phyloP scores from a whole-genome alignment of 2,888 invertebrate genomes.

The Phania funesta region DNA sequence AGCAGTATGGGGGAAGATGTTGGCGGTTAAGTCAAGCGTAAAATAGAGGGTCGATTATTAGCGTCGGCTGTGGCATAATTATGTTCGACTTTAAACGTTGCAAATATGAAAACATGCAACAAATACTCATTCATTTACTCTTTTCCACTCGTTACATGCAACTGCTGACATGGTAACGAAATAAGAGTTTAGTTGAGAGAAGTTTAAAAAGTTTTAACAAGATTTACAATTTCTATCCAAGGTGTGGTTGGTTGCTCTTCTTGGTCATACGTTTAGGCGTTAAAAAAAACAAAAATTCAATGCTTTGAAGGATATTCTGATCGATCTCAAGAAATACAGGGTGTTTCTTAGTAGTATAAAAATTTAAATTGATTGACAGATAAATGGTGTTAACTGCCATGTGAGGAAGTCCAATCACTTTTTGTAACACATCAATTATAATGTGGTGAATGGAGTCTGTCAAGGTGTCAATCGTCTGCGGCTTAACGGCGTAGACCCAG shows the following conservation, averaged over 20 bases:
- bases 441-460: no score
- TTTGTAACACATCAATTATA: no score
- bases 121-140: not conserved
- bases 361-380: no score
- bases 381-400: no score
- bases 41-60: conserved; percentile 61
- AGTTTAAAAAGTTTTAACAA: conserved; percentile 54
- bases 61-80: conserved; percentile 74
- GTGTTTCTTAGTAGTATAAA: no score
- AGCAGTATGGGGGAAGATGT: conserved; percentile 14
- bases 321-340: no score
- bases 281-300: not conserved
- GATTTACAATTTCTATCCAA: conserved; percentile 56
- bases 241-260: conserved; percentile 42
- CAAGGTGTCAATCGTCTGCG: no score
- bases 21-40: conserved; percentile 32
- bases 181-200: conserved; percentile 28
- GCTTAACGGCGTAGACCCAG: no score
- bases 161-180: conserved; percentile 59
- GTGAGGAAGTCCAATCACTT: no score
- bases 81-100: conserved; percentile 76
- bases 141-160: conserved; percentile 25
- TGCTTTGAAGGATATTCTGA: no score
- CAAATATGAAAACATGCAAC: conserved; percentile 73
- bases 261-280: not conserved